These are phyloP conservation scores for Paraescarpia echinospica DNA, from an alignment of 1,140 invertebrate species.

Conservation along the genomic window DNA sequence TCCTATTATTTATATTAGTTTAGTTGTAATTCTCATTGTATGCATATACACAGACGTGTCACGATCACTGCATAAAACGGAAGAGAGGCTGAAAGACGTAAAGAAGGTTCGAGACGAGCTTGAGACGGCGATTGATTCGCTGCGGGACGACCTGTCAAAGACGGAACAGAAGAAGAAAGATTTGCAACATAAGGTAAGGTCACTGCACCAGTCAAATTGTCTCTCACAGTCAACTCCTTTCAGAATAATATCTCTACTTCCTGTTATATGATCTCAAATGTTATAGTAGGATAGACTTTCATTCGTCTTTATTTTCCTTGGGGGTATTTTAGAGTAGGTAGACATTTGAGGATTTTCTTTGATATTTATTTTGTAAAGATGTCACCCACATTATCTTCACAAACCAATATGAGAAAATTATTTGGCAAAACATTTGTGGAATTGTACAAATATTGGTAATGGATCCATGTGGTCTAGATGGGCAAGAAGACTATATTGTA, in stretches of 20 bases:
- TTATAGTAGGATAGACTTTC: neutral
- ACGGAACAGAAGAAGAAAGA: conserved; percentile 42
- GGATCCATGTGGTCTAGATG: too few relatives aligned
- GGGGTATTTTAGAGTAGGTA: neutral
- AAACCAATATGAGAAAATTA: neutral
- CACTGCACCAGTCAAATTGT: neutral
- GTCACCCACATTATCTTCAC: neutral
- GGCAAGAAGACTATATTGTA: too few relatives aligned
- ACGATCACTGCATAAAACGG: conserved; percentile 32
- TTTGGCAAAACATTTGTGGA: too few relatives aligned
- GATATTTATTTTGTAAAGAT: conserved; percentile 8
- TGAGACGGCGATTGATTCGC: conserved; percentile 43
- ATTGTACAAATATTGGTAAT: too few relatives aligned
- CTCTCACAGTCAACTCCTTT: neutral
- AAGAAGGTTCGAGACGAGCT: conserved; percentile 43
- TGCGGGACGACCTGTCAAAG: conserved; percentile 37
- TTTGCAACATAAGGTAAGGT: conserved; percentile 42
- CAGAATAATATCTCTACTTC: too few relatives aligned
- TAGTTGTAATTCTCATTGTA: neutral
- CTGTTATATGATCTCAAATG: too few relatives aligned
- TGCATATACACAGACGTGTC: conserved; percentile 36
- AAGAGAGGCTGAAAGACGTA: conserved; percentile 39
- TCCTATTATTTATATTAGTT: neutral
- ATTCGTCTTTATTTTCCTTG: neutral
- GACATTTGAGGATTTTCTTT: neutral